Percentiles rank a stretch among this genome's conserved stretches.
phyloP scores from a whole-genome alignment of 2,113 vertebrate genomes.

The Apteryx owenii region DNA sequence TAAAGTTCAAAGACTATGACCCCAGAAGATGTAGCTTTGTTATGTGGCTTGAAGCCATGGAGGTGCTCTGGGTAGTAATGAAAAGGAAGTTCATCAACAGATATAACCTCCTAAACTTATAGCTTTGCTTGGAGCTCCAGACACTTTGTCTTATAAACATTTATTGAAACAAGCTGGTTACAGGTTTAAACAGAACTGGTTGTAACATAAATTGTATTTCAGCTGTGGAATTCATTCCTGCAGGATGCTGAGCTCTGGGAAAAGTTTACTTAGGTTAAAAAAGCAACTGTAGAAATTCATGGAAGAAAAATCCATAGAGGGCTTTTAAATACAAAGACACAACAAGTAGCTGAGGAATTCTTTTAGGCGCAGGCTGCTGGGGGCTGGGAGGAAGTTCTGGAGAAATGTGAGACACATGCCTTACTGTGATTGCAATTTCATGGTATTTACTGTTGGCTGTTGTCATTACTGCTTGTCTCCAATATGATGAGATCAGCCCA shows the following conservation, averaged over 20 bases:
- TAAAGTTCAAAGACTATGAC: neutral
- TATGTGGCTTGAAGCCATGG: neutral
- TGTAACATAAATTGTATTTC: neutral
- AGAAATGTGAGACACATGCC: fast-evolving
- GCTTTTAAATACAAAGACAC: neutral
- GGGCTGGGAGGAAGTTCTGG: neutral
- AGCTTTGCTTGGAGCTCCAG: neutral
- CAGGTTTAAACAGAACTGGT: neutral
- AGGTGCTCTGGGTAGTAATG: neutral
- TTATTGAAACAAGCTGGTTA: neutral
- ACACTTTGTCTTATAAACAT: neutral
- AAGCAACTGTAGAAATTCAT: neutral
- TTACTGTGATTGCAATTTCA: neutral
- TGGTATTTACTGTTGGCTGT: neutral
- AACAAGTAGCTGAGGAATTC: neutral
- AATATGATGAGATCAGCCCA: neutral
- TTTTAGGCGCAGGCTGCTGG: neutral
- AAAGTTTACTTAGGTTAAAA: neutral
- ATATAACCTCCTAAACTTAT: neutral
- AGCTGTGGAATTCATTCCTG: neutral
- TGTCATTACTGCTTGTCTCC: neutral
- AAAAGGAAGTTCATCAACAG: neutral
- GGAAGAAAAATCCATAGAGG: neutral
- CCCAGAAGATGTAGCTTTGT: neutral
- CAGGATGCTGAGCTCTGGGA: neutral